phyloP scores from a whole-genome alignment of 2,113 vertebrate species.

The Dromaius novaehollandiae region DNA sequence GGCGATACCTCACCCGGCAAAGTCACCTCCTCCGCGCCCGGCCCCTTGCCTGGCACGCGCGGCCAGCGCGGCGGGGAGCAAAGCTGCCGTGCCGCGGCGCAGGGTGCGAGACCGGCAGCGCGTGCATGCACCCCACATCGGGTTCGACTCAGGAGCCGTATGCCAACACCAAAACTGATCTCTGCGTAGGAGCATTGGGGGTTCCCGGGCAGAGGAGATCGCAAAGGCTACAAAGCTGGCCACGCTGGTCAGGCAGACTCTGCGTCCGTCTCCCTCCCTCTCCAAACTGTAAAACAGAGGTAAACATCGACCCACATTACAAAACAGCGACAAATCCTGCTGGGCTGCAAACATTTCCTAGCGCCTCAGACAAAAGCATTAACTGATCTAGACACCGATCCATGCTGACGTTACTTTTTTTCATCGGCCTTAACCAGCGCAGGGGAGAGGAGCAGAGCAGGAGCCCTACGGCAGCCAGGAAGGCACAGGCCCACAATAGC shows the following conservation, averaged over 20 bases:
- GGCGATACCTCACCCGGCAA: too few relatives aligned
- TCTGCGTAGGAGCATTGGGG: neutral
- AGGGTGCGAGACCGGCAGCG: neutral
- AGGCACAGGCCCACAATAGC: neutral
- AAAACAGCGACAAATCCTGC: neutral
- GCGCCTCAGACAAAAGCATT: neutral
- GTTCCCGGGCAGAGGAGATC: too few relatives aligned
- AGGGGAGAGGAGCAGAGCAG: neutral
- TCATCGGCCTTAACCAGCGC: neutral
- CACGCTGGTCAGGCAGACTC: accelerated
- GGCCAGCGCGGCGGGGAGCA: too few relatives aligned
- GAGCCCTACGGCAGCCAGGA: accelerated
- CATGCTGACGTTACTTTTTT: accelerated
- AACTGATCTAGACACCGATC: accelerated
- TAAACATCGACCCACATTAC: neutral
- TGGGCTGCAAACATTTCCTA: neutral
- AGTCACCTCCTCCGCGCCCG: too few relatives aligned
- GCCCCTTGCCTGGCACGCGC: too few relatives aligned
- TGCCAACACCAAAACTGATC: too few relatives aligned
- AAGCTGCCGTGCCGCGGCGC: too few relatives aligned
- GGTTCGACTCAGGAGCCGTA: neutral
- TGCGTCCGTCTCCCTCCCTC: neutral
- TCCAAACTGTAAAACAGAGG: neutral
- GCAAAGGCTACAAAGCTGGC: neutral
- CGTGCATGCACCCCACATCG: too few relatives aligned